Evolutionary conservation across 2,888 invertebrate species (phyloP).

Genomic region (Epsilonema sp.): DNA sequence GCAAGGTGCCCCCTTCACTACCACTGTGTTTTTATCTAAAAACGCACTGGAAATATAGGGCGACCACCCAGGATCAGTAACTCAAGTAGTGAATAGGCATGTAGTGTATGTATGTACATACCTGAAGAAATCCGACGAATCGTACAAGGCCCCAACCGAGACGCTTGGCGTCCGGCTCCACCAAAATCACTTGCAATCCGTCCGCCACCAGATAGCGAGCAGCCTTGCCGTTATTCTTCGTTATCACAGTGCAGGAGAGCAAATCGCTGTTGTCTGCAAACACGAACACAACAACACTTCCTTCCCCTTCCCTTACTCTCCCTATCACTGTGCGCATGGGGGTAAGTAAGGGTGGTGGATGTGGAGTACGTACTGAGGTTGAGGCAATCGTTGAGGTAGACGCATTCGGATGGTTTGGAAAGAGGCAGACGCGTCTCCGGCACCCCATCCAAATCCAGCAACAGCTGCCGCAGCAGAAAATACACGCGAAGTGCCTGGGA

Average conservation of each 20-base stretch:
- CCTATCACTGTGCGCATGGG: too few species aligned
- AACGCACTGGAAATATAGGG: too few species aligned
- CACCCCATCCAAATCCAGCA: conserved; percentile 56
- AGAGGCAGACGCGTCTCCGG: conserved; percentile 67
- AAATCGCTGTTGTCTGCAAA: conserved; percentile 81
- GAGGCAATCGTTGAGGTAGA: conserved; percentile 76
- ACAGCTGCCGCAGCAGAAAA: conserved; percentile 56
- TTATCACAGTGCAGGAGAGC: conserved; percentile 79
- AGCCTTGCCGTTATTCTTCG: conserved; percentile 54
- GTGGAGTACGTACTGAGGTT: conserved; percentile 81
- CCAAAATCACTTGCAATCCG: conserved; percentile 75
- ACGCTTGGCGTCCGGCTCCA: conserved; percentile 81
- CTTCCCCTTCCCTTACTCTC: too few species aligned
- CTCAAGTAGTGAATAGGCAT: neutral
- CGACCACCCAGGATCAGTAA: too few species aligned
- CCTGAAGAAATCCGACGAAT: conserved; percentile 68
- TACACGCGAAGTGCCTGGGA: conserved; percentile 64
- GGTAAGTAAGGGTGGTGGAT: too few species aligned
- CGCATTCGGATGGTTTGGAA: conserved; percentile 63
- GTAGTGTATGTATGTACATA: conserved; percentile 20
- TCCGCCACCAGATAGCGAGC: conserved; percentile 80
- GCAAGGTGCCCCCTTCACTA: too few species aligned
- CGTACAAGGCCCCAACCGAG: conserved; percentile 95
- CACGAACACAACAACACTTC: too few species aligned
- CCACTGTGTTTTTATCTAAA: too few species aligned